These are phyloP conservation scores for Neopelma chrysocephalum DNA, from an alignment of 2,797 vertebrate species.

Conservation along the genomic window DNA sequence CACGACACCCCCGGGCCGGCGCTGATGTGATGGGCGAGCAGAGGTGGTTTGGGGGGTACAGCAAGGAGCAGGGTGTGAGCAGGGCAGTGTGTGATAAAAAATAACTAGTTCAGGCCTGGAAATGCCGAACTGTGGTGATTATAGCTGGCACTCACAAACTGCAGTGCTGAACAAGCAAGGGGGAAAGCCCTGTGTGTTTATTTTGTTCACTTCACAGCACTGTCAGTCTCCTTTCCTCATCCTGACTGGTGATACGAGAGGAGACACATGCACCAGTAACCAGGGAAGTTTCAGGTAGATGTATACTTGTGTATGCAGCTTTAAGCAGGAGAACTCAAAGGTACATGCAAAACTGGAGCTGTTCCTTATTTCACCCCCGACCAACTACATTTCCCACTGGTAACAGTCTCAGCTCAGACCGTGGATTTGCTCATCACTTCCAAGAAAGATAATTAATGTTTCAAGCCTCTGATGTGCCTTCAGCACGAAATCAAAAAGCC, in stretches of 20 bases:
- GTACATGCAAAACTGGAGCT: not conserved
- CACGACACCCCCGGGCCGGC: not conserved
- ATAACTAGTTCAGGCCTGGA: not conserved
- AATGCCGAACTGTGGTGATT: rapidly evolving
- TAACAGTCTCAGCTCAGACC: not conserved
- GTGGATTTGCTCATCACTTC: not conserved
- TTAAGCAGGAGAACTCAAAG: not conserved
- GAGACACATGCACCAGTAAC: not conserved
- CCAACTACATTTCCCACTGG: not conserved
- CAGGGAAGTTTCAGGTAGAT: not conserved
- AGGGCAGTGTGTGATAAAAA: rapidly evolving
- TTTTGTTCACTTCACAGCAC: not conserved
- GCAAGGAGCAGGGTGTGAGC: not conserved
- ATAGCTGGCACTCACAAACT: not conserved
- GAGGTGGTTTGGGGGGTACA: not conserved
- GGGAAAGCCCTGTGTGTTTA: not conserved
- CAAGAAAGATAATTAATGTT: not conserved
- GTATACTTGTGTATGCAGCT: rapidly evolving
- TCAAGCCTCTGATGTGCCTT: not conserved
- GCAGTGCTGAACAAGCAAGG: not conserved
- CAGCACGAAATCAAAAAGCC: not conserved
- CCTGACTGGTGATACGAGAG: rapidly evolving
- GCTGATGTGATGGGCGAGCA: not conserved
- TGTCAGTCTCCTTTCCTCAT: not conserved
- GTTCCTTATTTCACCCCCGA: not conserved